Conservation (phyloP, 2,797 vertebrate genomes). For the Bradypodion ventrale region DNA sequence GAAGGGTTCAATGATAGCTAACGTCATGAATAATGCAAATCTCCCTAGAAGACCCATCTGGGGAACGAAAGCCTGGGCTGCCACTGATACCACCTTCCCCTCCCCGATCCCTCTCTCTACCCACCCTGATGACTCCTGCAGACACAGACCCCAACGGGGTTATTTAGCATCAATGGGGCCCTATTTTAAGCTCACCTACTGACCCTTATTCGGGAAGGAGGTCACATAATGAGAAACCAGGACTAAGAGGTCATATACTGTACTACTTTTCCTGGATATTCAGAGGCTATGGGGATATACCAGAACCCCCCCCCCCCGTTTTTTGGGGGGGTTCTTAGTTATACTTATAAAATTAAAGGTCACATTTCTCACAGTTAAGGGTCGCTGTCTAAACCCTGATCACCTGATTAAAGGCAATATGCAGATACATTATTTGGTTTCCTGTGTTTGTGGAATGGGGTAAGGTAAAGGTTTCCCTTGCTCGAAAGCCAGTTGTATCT, state of each 20-base stretch:
- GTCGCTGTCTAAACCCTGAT: not conserved
- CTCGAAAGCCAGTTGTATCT: too few species aligned
- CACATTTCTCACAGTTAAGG: not conserved
- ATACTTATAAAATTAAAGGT: not conserved
- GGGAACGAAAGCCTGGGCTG: not conserved
- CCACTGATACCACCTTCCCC: slow-evolving; percentile 1
- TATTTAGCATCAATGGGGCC: slow-evolving; percentile 23
- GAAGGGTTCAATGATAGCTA: slow-evolving; percentile 20
- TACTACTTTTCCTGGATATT: not conserved
- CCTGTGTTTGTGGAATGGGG: too few species aligned
- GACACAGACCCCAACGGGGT: accelerated
- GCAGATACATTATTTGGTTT: too few species aligned
- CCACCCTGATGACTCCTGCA: not conserved
- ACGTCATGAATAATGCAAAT: not conserved
- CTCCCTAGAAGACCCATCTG: slow-evolving; percentile 23
- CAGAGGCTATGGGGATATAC: not conserved
- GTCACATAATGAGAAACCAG: slow-evolving; percentile 24
- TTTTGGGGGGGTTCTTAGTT: not conserved
- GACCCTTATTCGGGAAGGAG: not conserved
- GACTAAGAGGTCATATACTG: not conserved
- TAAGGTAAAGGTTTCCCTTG: too few species aligned
- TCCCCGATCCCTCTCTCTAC: not conserved
- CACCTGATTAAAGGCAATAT: not conserved
- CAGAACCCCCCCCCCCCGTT: not conserved
- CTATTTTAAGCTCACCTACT: slow-evolving; percentile 49